Conservation (phyloP, 2,888 invertebrate species). For the Kuschelorhynchus macadamiae region DNA sequence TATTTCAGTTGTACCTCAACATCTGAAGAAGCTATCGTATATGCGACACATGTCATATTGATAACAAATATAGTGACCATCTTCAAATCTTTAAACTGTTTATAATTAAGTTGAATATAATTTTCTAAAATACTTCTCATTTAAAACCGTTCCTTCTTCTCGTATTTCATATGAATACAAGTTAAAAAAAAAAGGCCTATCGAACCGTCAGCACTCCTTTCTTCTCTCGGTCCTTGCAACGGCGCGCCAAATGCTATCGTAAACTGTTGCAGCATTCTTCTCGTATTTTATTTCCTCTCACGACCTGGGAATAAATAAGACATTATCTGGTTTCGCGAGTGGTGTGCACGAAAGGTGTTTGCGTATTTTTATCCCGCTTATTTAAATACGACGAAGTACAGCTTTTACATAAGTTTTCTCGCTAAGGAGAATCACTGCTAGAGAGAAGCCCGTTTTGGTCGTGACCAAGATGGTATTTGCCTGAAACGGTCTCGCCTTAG, state of each 20-base stretch:
- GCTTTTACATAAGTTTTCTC: conserved; percentile 43
- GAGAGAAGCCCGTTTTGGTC: conserved; percentile 25
- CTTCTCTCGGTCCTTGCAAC: conserved; percentile 51
- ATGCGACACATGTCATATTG: too few species aligned
- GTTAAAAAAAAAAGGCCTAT: neutral
- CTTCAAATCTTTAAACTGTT: too few species aligned
- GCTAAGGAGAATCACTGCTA: conserved; percentile 25
- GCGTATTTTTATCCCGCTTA: conserved; percentile 45
- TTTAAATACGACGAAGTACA: conserved; percentile 47
- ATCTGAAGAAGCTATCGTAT: too few species aligned
- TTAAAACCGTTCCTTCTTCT: too few species aligned
- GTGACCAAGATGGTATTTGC: conserved; percentile 31
- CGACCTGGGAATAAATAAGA: conserved; percentile 55
- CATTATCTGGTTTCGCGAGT: conserved; percentile 53
- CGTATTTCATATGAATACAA: too few species aligned
- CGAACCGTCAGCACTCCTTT: conserved; percentile 2
- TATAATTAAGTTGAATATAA: too few species aligned
- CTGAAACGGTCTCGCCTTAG: too few species aligned
- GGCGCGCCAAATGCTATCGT: conserved; percentile 29
- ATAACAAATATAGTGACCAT: too few species aligned
- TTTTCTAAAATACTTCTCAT: too few species aligned
- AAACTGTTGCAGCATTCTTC: conserved; percentile 33
- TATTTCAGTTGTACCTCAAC: too few species aligned
- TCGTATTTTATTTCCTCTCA: conserved; percentile 47
- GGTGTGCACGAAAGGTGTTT: conserved; percentile 58